These are phyloP conservation scores for Cricetomys ansorgei DNA, from an alignment of 2,113 vertebrate genomes.

Conservation along the genomic window DNA sequence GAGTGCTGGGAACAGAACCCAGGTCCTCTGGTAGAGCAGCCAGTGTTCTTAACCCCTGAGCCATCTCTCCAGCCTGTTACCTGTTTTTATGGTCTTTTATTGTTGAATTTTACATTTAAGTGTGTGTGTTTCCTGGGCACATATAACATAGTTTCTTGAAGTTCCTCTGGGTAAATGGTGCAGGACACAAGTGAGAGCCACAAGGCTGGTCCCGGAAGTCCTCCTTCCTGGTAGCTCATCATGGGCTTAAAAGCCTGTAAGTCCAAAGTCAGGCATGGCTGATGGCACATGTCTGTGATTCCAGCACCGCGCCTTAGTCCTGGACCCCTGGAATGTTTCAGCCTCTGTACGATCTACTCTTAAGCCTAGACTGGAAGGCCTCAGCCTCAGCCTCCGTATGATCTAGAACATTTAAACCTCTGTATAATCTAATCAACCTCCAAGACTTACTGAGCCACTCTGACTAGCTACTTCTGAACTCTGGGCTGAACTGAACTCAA, in stretches of 20 bases:
- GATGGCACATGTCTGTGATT: not conserved
- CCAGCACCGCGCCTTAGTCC: too few species aligned
- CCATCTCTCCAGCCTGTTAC: not conserved
- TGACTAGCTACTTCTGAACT: too few species aligned
- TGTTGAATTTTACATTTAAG: slow-evolving; percentile 51
- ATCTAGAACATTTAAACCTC: too few species aligned
- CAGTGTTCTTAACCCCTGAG: not conserved
- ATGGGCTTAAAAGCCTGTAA: not conserved
- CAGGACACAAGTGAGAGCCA: not conserved
- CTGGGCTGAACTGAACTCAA: too few species aligned
- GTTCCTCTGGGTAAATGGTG: not conserved
- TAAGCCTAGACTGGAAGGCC: too few species aligned
- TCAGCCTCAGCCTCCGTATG: too few species aligned
- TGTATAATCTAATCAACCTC: too few species aligned
- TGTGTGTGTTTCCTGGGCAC: not conserved
- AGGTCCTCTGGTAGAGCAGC: not conserved
- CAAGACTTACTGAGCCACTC: too few species aligned
- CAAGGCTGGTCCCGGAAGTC: not conserved
- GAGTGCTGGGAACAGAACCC: not conserved
- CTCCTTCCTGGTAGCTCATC: not conserved
- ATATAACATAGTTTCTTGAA: not conserved
- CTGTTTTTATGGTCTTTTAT: slow-evolving; percentile 19
- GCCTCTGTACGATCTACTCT: too few species aligned
- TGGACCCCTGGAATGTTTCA: too few species aligned
- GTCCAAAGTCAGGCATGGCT: not conserved